phyloP scores from a whole-genome alignment of 2,888 invertebrate species.

The Acleris literana region DNA sequence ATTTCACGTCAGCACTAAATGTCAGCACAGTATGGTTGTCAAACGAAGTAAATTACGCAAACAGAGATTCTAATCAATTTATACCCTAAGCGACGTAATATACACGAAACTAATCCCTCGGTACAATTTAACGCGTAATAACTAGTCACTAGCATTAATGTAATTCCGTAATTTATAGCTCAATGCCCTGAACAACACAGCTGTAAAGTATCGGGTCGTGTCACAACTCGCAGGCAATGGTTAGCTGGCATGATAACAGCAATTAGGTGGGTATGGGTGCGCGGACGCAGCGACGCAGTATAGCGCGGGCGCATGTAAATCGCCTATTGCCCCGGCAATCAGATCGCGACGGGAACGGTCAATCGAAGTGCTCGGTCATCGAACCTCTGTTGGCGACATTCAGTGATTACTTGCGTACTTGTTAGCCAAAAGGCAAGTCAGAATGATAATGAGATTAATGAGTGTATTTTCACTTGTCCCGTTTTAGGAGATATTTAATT shows the following conservation, averaged over 20 bases:
- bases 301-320: conserved; percentile 74
- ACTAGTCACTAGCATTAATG: background rate
- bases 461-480: background rate
- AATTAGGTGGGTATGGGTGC: conserved; percentile 68
- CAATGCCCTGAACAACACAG: conserved; percentile 19
- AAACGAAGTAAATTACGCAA: background rate
- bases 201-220: conserved; percentile 40
- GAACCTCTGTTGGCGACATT: conserved; percentile 61
- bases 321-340: conserved; percentile 77
- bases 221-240: conserved; percentile 40
- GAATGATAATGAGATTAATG: background rate
- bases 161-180: conserved; percentile 15
- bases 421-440: background rate
- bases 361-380: conserved; percentile 71
- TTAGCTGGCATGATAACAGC: conserved; percentile 57
- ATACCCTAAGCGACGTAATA: background rate
- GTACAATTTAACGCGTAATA: conserved; percentile 7
- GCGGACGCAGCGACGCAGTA: conserved; percentile 57
- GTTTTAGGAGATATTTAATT: background rate
- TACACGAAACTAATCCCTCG: background rate
- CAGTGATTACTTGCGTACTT: conserved; percentile 41
- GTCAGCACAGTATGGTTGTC: background rate
- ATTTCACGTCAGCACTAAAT: background rate
- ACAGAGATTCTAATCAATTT: background rate
- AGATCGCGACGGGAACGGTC: conserved; percentile 78